Base-by-base conservation (phyloP, 35 echinoderm and acorn worm genomes). In the Ophioderma brevispina region DNA sequence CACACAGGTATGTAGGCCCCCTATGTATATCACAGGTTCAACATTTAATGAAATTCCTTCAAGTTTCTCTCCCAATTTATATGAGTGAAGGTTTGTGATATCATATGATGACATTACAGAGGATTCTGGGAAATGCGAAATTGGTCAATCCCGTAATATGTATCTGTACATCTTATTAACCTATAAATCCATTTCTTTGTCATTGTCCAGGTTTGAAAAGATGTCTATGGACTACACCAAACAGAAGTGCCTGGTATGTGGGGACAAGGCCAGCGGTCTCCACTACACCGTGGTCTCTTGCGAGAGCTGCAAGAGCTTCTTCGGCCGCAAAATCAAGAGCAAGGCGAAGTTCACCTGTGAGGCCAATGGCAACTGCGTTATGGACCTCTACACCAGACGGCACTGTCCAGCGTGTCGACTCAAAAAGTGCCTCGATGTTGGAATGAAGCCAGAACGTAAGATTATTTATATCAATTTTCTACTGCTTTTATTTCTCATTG, bases 391-490 rank as follows among this genome's bases (percentile, higher is more conserved):
- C 70, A 99, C 97, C 76, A 90, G 97, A 78, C 90, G 97, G 59
- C 97, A 99, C 77, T 99, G 97, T 78, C 97, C 97, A 31, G 97
- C 97, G 35, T 99, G 97, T 70, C 59, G 97, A 55, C 78, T 99
- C 37, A 92, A 99, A 78, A 99, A 99, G 39, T 99, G 97, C 84
- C 94, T 99, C 10, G 94, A 99, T 83, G 97, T 99, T n/a, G 97
- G 97, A 23, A 99, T 99, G 97, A 99, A 99, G 55, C 97, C 97
- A 91, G 97, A 99, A 91, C 90, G 97, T 99, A 91, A 91, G 97
- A 92, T 28, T 5, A 1, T 81, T 78, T 14, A 77, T 77, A 10
- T 77, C 6, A 35, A 35, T 8, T n/a, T n/a, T n/a, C n/a, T n/a
- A n/a, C n/a, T n/a, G n/a, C n/a, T n/a, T n/a, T n/a, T n/a, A n/a